Conservation (phyloP, 64 coral and sea anemone species). For the Dendrophyllia cribrosa region DNA sequence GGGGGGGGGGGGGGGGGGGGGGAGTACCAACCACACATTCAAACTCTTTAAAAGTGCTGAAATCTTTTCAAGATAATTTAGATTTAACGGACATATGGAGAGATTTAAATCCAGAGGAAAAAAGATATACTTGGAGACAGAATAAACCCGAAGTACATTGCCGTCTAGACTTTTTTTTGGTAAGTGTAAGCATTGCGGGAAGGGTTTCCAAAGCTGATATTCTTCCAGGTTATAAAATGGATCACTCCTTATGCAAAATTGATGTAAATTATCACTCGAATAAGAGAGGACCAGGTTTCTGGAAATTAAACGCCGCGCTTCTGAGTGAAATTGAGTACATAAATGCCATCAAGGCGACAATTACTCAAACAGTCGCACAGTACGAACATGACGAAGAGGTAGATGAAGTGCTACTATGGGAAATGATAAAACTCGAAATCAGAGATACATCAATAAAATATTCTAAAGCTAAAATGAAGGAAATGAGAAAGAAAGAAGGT, state of each 20-base stretch:
- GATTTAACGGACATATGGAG: constrained; percentile 27
- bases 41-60: neutral
- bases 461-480: neutral
- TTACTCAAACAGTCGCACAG: neutral
- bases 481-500: neutral
- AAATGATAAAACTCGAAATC: constrained; percentile 3
- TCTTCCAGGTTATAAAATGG: constrained; percentile 9
- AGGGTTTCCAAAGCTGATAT: constrained; percentile 21
- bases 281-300: neutral
- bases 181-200: neutral
- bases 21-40: neutral
- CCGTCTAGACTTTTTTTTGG: constrained; percentile 32
- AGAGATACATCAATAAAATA: constrained; percentile 3
- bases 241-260: constrained; percentile 1
- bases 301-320: constrained; percentile 32
- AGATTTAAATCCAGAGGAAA: constrained; percentile 5
- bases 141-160: neutral
- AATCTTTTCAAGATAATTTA: neutral
- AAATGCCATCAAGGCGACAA: neutral
- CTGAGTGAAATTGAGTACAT: neutral
- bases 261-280: neutral
- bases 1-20: no score
- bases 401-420: neutral
- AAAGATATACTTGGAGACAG: constrained; percentile 19
- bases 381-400: neutral